A percentile compares a stretch with the other conserved stretches of the same genome.
Conservation (phyloP, 2,888 invertebrate genomes). For the Leptopilina myrica region DNA sequence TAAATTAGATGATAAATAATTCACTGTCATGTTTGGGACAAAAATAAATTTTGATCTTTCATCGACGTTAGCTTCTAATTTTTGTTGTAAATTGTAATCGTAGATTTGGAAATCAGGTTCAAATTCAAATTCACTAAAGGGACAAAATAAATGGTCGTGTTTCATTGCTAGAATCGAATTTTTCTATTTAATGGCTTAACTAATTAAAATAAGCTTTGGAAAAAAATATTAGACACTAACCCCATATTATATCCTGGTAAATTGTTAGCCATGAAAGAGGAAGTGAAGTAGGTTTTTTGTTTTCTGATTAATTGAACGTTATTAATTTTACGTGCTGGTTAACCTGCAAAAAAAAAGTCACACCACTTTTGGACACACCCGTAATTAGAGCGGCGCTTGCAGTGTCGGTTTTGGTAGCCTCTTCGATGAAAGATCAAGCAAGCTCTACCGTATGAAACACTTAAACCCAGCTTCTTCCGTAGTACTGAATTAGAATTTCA, state of each 20-base stretch:
- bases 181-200: too few species aligned
- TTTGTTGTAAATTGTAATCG: too few species aligned
- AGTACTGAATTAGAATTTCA: conserved; percentile 69
- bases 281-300: background rate
- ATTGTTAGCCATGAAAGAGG: conserved; percentile 8
- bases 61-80: too few species aligned
- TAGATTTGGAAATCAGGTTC: too few species aligned
- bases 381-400: conserved; percentile 23
- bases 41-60: too few species aligned
- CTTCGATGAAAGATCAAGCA: conserved; percentile 55
- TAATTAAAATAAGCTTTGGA: too few species aligned
- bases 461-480: conserved; percentile 64
- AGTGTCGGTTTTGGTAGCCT: conserved; percentile 40
- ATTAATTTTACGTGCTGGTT: background rate
- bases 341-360: background rate
- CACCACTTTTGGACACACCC: background rate
- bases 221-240: background rate
- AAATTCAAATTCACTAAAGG: too few species aligned
- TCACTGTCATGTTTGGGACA: too few species aligned
- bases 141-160: too few species aligned
- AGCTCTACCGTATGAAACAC: conserved; percentile 56
- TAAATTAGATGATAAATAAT: too few species aligned
- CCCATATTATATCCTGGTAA: background rate
- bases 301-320: background rate
- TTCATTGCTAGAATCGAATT: too few species aligned